Evolutionary conservation across 2,797 vertebrate species (phyloP).

Genomic region (Tragopan temminckii): DNA sequence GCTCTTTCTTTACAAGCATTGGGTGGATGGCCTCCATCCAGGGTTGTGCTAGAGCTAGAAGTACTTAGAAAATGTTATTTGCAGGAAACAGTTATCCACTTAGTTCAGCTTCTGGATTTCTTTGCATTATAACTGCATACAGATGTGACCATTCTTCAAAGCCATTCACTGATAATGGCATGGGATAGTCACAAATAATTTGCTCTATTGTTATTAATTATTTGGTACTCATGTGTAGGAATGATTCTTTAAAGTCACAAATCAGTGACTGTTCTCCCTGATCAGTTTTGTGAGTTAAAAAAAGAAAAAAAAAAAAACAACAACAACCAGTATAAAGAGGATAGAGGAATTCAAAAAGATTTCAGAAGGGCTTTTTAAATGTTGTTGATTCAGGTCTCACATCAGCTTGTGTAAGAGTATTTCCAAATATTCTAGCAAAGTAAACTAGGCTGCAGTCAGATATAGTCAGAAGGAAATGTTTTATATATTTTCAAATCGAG

Average conservation of each 20-base stretch:
- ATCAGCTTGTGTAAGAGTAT: neutral
- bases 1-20: neutral
- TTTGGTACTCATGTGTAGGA: neutral
- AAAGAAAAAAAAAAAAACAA: neutral
- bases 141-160: neutral
- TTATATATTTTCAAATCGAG: neutral
- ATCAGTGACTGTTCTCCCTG: neutral
- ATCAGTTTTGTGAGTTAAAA: neutral
- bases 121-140: neutral
- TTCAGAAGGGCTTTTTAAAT: conserved; percentile 17
- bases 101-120: neutral
- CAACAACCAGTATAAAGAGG: neutral
- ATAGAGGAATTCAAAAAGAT: neutral
- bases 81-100: neutral
- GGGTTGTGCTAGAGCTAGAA: neutral
- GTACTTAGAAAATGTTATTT: neutral
- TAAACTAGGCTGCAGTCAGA: neutral
- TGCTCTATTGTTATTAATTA: neutral
- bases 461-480: conserved; percentile 2
- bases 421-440: conserved; percentile 16
- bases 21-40: neutral
- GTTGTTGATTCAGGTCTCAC: neutral
- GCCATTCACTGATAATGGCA: neutral
- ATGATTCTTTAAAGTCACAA: neutral
- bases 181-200: neutral